Evolutionary conservation across 1,140 invertebrate genomes (phyloP).

Genomic region (Rhagoletis pomonella): DNA sequence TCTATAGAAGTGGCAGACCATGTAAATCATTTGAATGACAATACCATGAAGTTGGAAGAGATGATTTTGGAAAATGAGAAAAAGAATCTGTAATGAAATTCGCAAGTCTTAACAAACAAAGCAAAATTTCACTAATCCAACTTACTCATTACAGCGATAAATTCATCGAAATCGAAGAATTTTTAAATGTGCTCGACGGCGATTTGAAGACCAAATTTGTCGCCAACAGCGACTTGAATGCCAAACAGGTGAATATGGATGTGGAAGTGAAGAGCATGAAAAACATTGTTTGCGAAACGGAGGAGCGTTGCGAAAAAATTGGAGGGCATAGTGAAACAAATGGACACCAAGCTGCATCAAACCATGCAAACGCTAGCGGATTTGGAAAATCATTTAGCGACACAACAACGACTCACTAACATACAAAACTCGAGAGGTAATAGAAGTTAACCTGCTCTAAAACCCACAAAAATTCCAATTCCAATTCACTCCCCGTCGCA

Average conservation of each 20-base stretch:
- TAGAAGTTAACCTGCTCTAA: not conserved
- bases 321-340: slow-evolving; percentile 58
- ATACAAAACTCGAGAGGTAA: slow-evolving; percentile 68
- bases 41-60: slow-evolving; percentile 70
- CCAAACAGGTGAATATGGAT: slow-evolving; percentile 69
- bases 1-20: slow-evolving; percentile 65
- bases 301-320: slow-evolving; percentile 72
- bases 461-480: not conserved
- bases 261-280: slow-evolving; percentile 72
- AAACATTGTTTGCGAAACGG: slow-evolving; percentile 71
- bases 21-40: slow-evolving; percentile 70
- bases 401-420: slow-evolving; percentile 66
- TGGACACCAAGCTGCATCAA: slow-evolving; percentile 64
- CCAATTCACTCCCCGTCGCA: not conserved
- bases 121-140: not conserved
- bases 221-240: slow-evolving; percentile 60
- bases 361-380: slow-evolving; percentile 68
- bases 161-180: slow-evolving; percentile 69
- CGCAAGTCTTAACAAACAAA: not conserved
- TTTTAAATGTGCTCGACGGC: slow-evolving; percentile 65
- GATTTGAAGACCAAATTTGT: slow-evolving; percentile 68
- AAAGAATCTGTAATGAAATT: slow-evolving; percentile 61
- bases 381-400: slow-evolving; percentile 69
- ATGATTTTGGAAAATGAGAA: slow-evolving; percentile 67
- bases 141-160: slow-evolving; percentile 61